Percentiles rank a stretch among this genome's conserved stretches.
Evolutionary conservation across 37 sponge, comb jelly and placozoan species (phyloP).

Genomic region (Eunapius fragilis): DNA sequence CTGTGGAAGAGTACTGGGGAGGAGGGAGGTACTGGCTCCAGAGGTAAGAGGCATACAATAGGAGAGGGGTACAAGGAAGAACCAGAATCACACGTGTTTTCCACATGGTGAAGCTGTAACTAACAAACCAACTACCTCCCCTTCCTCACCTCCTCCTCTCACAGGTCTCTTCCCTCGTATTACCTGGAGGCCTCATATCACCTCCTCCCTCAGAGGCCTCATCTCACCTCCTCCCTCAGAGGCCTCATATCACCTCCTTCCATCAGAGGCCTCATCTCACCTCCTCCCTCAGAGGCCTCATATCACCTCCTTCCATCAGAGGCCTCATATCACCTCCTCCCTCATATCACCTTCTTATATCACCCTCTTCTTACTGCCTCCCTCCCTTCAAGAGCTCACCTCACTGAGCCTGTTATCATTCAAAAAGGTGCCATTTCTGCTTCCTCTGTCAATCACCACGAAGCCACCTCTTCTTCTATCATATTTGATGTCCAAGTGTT

Average conservation of each 20-base stretch:
- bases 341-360: neutral
- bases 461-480: slow-evolving; percentile 36
- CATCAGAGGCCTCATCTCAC: neutral
- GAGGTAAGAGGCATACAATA: too few relatives aligned
- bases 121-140: neutral
- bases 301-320: neutral
- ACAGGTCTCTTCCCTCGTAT: neutral
- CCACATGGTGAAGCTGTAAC: too few relatives aligned
- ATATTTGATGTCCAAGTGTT: slow-evolving; percentile 61
- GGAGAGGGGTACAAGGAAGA: too few relatives aligned
- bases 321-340: neutral
- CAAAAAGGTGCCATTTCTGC: slow-evolving; percentile 78
- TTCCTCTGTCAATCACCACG: slow-evolving; percentile 71
- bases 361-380: neutral
- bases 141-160: neutral
- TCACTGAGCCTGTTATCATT: slow-evolving; percentile 69
- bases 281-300: neutral
- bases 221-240: neutral
- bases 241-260: neutral
- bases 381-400: slow-evolving; percentile 25
- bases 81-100: too few relatives aligned
- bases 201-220: neutral
- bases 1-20: too few relatives aligned
- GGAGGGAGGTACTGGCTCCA: too few relatives aligned
- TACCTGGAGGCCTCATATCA: neutral